Percentiles rank a stretch among this genome's conserved stretches.
These are phyloP conservation scores for Drosophila lutescens DNA, from an alignment of 2,888 invertebrate species.

Conservation along the genomic window DNA sequence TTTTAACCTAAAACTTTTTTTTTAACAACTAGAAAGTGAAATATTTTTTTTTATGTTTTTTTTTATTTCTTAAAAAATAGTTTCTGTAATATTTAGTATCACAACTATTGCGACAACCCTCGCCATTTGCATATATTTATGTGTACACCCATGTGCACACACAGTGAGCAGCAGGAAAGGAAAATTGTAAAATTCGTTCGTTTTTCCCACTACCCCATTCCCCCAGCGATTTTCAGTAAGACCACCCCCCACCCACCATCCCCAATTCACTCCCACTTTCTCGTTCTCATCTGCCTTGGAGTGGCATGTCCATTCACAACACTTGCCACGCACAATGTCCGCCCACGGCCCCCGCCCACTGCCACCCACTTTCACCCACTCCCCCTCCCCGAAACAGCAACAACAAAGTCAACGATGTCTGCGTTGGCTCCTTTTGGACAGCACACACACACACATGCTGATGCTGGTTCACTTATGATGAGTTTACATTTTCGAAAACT, in stretches of 20 bases:
- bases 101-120: constrained; percentile 3
- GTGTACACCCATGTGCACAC: constrained; percentile 10
- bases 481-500: constrained; percentile 79
- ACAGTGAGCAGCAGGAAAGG: constrained; percentile 11
- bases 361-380: neutral
- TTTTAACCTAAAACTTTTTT: too few species aligned
- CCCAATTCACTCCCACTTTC: constrained; percentile 2
- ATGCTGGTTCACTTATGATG: constrained; percentile 77
- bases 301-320: constrained; percentile 73
- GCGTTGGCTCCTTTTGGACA: constrained; percentile 56
- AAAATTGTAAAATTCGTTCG: constrained; percentile 74
- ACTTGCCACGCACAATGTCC: constrained; percentile 68
- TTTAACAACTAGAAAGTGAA: too few species aligned
- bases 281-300: constrained; percentile 11
- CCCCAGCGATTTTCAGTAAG: neutral
- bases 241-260: neutral
- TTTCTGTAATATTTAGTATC: too few species aligned
- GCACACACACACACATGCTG: constrained; percentile 49
- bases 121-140: constrained; percentile 16
- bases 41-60: too few species aligned
- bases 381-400: constrained; percentile 6
- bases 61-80: too few species aligned
- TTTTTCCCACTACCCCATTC: constrained; percentile 15
- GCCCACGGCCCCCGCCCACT: neutral
- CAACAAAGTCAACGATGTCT: constrained; percentile 54